Evolutionary conservation across 2,113 vertebrate genomes (phyloP), one percentile per base, ranked within the genome.

Genomic region (Verasper variegatus): DNA sequence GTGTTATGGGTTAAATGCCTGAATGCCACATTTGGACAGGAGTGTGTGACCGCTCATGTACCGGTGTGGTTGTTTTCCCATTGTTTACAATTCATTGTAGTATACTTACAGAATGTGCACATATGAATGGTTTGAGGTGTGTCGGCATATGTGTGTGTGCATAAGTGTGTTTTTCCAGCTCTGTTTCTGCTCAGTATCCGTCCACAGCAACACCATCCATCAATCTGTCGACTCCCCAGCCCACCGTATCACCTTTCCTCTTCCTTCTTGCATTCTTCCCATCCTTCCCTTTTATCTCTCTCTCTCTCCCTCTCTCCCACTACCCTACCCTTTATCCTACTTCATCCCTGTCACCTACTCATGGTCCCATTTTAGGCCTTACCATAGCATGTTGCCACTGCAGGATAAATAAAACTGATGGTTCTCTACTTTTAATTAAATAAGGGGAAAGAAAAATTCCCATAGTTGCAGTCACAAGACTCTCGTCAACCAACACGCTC

Each of bases 221-320:
- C 93, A 93, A 90, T 93, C 91, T 94, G 91, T 93, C 91, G 78
- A 82, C 90, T 90, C 86, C 67, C 61, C 40, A 31, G 68, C 79
- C 86, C 86, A 82, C 60, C 65, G 14, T 86, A 86, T 92, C 85
- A 85, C 90, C 86, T 90, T 87, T 89, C 81, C 86, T 86, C 83
- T 87, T 83, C 68, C 74, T 68, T 66, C 72, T 85, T 74, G 71
- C 88, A 90, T 92, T 90, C 83, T 75, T 86, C 83, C 81, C 82
- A 82, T 88, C 88, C 76, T 68, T 80, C 51, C 64, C 81, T 88
- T 90, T 90, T 87, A 83, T 90, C 87, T 86, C 84, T 85, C 58
- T 21, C 60, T 58, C 76, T 31, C 84, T 85, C 58, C 24, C 60
- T 55, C 76, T 21, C 59, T 62, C 62, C 59, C 60, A 2, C 24